A percentile compares a stretch with the other conserved stretches of the same genome.
phyloP scores from a whole-genome alignment of 2,113 vertebrate genomes.

The Ceyx cyanopectus region DNA sequence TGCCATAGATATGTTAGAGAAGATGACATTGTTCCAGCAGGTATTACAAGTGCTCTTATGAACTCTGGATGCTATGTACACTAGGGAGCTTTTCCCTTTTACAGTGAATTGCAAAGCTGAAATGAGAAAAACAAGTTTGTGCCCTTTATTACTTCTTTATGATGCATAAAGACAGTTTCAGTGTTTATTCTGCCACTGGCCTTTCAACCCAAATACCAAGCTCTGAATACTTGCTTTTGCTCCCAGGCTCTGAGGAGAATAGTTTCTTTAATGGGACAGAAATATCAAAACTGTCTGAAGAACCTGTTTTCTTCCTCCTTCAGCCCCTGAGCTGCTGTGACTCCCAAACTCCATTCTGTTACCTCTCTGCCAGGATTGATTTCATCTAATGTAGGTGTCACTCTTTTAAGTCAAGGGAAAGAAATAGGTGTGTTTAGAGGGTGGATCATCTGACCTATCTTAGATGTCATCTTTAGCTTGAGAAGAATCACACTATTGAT shows the following conservation, averaged over 20 bases:
- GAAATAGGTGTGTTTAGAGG: not conserved
- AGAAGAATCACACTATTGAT: not conserved
- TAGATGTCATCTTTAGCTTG: not conserved
- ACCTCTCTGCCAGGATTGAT: not conserved
- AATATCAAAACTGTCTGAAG: not conserved
- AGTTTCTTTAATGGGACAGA: not conserved
- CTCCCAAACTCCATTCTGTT: not conserved
- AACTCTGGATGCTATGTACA: not conserved
- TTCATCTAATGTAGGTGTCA: not conserved
- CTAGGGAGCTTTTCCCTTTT: not conserved
- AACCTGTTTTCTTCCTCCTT: not conserved
- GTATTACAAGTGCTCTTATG: not conserved
- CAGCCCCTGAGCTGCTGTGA: not conserved
- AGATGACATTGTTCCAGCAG: not conserved
- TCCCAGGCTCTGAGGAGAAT: not conserved
- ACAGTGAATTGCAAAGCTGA: not conserved
- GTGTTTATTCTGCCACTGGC: not conserved
- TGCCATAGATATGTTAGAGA: not conserved
- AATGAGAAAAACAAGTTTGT: not conserved
- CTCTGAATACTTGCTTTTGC: not conserved
- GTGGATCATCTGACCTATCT: not conserved
- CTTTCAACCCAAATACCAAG: not conserved
- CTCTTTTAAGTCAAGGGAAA: not conserved
- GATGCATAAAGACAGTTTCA: not conserved
- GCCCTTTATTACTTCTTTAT: slow-evolving; percentile 15